Conservation (phyloP, 2,888 invertebrate genomes). For the Pogonocherus hispidulus region DNA sequence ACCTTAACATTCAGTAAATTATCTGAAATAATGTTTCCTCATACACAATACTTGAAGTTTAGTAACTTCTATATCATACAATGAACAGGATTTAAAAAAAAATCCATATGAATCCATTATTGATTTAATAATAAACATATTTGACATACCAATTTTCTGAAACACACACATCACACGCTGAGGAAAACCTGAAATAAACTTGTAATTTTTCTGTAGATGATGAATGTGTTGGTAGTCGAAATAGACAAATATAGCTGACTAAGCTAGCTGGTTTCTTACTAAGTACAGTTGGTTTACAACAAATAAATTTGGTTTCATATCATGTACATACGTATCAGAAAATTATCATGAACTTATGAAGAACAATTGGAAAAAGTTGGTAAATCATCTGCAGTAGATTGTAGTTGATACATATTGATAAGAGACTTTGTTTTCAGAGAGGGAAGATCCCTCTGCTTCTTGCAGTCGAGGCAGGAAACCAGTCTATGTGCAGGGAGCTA, state of each 20-base stretch:
- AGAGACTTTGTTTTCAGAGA: slow-evolving; percentile 75
- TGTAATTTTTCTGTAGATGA: not conserved
- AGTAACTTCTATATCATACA: too few species aligned
- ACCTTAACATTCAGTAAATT: too few species aligned
- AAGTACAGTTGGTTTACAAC: too few species aligned
- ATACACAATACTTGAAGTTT: too few species aligned
- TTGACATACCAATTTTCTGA: not conserved
- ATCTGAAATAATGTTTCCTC: too few species aligned
- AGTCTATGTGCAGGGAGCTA: slow-evolving; percentile 94
- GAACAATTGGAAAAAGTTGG: slow-evolving; percentile 28
- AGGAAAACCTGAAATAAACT: not conserved
- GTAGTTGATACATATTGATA: not conserved
- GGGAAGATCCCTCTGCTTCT: slow-evolving; percentile 94
- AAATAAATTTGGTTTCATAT: not conserved
- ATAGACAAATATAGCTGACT: not conserved
- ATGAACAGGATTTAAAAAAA: too few species aligned
- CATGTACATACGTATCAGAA: not conserved
- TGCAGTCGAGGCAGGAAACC: slow-evolving; percentile 95
- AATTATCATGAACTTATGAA: slow-evolving; percentile 21
- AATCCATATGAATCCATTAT: too few species aligned
- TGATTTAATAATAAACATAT: too few species aligned
- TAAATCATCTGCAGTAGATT: not conserved
- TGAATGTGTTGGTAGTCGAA: slow-evolving; percentile 13
- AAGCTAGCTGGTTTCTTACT: not conserved
- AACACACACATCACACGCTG: not conserved